Percentiles rank a stretch among this genome's conserved stretches.
Conservation (phyloP, 2,113 vertebrate species). For the Thryonomys swinderianus region DNA sequence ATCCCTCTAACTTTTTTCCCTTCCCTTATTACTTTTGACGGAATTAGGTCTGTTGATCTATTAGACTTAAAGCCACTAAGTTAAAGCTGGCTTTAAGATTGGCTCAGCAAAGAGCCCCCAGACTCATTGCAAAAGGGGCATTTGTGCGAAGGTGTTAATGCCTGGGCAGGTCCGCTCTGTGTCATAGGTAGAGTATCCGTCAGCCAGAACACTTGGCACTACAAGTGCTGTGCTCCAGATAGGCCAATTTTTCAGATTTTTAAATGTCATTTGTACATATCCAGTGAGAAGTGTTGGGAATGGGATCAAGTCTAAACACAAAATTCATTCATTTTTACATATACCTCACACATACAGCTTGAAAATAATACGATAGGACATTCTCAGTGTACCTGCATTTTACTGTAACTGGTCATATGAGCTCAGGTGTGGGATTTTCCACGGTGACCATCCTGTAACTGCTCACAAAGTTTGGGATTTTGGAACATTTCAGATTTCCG, state of each 20-base stretch:
- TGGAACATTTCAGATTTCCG: background rate
- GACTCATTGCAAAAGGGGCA: background rate
- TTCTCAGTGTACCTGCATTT: background rate
- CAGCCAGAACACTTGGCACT: background rate
- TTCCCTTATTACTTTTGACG: background rate
- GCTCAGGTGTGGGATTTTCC: background rate
- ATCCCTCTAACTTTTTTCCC: background rate
- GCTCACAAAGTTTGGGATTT: background rate
- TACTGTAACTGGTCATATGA: background rate
- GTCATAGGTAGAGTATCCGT: background rate
- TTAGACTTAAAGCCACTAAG: background rate
- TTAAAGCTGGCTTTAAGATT: constrained; percentile 62
- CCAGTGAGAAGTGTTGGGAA: background rate
- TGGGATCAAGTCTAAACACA: background rate
- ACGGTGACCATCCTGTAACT: background rate
- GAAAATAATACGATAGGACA: background rate
- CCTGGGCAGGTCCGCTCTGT: background rate
- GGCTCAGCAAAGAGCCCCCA: background rate
- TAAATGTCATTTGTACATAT: background rate
- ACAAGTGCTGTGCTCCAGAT: background rate
- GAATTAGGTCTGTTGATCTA: background rate
- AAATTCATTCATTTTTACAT: background rate
- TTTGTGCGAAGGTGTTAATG: background rate
- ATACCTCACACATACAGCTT: background rate
- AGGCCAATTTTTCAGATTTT: background rate